Evolutionary conservation across 1,140 invertebrate genomes (phyloP), one percentile per base, ranked within the genome.

Genomic region (Yoshiicerus persimilis): DNA sequence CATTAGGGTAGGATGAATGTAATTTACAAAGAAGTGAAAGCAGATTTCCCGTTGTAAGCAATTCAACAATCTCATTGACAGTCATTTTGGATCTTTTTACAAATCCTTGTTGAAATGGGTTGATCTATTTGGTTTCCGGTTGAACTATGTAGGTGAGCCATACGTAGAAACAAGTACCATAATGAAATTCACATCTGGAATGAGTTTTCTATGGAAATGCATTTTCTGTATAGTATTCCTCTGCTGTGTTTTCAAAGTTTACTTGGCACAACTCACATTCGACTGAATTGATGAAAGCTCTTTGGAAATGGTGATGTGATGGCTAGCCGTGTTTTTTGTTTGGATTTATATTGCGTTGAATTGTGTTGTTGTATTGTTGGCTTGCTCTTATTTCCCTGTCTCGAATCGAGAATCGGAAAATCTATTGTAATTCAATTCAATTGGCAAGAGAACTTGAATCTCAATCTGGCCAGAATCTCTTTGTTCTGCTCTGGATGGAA

Each of bases 351-450:
- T 38, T 80, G 75, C 30, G 75, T 80, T 32, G 75, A n/a, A 80
- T 80, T 80, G 34, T 80, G 75, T 80, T 80, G 66, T 70, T n/a
- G 66, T 30, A 32, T 80, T 80, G 34, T 80, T 36, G 75, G 70
- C 34, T 34, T 36, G 75, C 66, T 47, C 47, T 70, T 30, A 11
- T 70, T n/a, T 70, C 64, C 27, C 23, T 80, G 8, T 36, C 75
- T 80, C 30, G 75, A 80, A 80, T 80, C 75, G 16, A 80, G 32
- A 36, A n/a, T 23, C 16, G 30, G 32, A 34, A 34, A 80, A 80
- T 80, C 20, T 80, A 80, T 80, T 80, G 75, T 80, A 80, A 80
- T 80, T 80, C 75, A 80, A 80, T 80, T 80, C 75, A 80, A 34
- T 80, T 80, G 75, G 75, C 75, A 80, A 80, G 32, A 38, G 75